phyloP scores from a whole-genome alignment of 2,888 invertebrate species.

The Ischnura elegans region DNA sequence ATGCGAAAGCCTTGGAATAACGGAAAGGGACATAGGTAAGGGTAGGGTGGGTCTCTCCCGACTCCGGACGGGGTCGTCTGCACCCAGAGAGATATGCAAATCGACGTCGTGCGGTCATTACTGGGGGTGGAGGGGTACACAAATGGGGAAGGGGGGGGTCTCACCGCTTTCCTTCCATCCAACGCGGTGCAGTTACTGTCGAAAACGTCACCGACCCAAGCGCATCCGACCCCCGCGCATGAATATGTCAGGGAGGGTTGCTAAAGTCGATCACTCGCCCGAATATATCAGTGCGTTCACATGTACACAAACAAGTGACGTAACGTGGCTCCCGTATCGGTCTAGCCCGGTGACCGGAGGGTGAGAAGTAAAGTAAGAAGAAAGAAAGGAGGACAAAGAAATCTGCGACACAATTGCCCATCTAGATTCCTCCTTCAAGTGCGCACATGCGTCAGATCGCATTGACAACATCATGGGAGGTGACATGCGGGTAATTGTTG shows the following conservation, averaged over 20 bases:
- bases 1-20: neutral
- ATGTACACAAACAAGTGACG: neutral
- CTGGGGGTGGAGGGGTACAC: neutral
- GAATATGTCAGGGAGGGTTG: neutral
- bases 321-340: neutral
- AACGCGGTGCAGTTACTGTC: slow-evolving; percentile 28
- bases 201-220: neutral
- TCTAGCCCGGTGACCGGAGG: neutral
- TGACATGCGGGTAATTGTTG: slow-evolving; percentile 4
- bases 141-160: neutral
- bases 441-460: neutral
- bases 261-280: neutral
- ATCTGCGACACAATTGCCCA: neutral
- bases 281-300: neutral
- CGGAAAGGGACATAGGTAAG: neutral
- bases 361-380: neutral
- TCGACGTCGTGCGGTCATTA: slow-evolving; percentile 13
- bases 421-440: neutral
- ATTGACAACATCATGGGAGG: neutral
- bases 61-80: neutral
- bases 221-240: neutral
- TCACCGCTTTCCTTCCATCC: neutral
- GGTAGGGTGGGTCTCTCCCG: neutral
- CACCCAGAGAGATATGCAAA: slow-evolving; percentile 47
- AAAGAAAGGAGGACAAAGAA: neutral